phyloP scores from a whole-genome alignment of 2,797 vertebrate species.

The Halcyon chelicuti region DNA sequence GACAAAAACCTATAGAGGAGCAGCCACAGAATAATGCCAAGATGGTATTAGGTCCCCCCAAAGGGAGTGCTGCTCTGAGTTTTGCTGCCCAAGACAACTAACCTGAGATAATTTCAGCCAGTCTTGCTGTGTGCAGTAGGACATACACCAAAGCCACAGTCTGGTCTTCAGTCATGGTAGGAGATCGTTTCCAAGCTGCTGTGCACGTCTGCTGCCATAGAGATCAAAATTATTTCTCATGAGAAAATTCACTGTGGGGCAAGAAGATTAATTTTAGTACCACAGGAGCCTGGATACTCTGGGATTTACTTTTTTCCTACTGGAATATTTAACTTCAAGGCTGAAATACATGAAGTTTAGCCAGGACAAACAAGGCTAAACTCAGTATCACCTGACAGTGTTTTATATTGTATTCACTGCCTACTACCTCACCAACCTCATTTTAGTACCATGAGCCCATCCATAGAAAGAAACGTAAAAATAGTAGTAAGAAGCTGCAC shows the following conservation, averaged over 20 bases:
- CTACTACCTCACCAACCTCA: background rate
- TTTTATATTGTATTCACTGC: background rate
- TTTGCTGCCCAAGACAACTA: background rate
- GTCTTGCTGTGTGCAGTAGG: background rate
- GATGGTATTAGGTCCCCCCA: background rate
- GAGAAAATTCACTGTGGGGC: background rate
- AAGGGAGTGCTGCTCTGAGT: background rate
- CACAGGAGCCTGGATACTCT: background rate
- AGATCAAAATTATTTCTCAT: background rate
- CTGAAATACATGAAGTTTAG: background rate
- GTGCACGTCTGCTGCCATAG: background rate
- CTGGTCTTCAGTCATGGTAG: background rate
- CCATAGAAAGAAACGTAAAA: background rate
- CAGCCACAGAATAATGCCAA: background rate
- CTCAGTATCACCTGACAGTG: background rate
- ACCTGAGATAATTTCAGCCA: background rate
- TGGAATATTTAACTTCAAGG: slow-evolving; percentile 1
- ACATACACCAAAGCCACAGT: background rate
- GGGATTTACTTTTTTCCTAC: slow-evolving; percentile 16
- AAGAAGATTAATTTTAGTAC: slow-evolving; percentile 7
- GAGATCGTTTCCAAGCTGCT: background rate
- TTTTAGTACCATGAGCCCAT: background rate
- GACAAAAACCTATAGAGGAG: background rate
- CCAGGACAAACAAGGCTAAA: slow-evolving; percentile 32
- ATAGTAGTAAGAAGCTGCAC: background rate